These are phyloP conservation scores for Hydropsyche betteni DNA, from an alignment of 2,888 invertebrate genomes.

Conservation along the genomic window DNA sequence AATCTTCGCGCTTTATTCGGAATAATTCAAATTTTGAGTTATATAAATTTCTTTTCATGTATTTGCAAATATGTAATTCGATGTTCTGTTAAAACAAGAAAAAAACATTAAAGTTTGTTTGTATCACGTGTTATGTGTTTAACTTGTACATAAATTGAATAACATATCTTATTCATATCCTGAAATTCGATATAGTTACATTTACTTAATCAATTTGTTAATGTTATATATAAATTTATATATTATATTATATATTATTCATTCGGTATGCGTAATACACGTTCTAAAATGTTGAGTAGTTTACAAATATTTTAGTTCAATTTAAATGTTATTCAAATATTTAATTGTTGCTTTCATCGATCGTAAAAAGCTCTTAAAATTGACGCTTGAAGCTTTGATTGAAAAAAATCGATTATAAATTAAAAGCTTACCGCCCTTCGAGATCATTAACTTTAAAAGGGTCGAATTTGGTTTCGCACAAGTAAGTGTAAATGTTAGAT, in stretches of 20 bases:
- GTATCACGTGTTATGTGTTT: not conserved
- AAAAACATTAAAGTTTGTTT: not conserved
- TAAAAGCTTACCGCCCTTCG: too few species aligned
- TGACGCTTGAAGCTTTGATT: too few species aligned
- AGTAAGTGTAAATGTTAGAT: not conserved
- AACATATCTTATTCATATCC: conserved; percentile 34
- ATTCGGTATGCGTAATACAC: conserved; percentile 49
- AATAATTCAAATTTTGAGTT: too few species aligned
- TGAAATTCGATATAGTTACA: conserved; percentile 3
- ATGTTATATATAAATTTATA: not conserved
- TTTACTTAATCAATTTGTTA: too few species aligned
- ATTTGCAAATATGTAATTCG: not conserved
- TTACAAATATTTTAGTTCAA: conserved; percentile 8
- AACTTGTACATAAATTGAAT: conserved; percentile 18
- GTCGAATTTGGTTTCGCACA: too few species aligned
- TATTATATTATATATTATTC: conserved; percentile 28
- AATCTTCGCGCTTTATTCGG: too few species aligned
- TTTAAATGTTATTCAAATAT: not conserved
- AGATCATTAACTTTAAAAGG: too few species aligned
- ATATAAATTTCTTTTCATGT: too few species aligned
- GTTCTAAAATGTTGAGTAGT: conserved; percentile 47
- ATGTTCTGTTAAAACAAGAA: not conserved
- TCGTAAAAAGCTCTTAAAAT: too few species aligned
- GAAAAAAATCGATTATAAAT: too few species aligned
- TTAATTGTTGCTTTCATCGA: conserved; percentile 9